Evolutionary conservation across 2,797 vertebrate genomes (phyloP), one percentile per base, ranked within the genome.

Genomic region (Coregonus sp.): DNA sequence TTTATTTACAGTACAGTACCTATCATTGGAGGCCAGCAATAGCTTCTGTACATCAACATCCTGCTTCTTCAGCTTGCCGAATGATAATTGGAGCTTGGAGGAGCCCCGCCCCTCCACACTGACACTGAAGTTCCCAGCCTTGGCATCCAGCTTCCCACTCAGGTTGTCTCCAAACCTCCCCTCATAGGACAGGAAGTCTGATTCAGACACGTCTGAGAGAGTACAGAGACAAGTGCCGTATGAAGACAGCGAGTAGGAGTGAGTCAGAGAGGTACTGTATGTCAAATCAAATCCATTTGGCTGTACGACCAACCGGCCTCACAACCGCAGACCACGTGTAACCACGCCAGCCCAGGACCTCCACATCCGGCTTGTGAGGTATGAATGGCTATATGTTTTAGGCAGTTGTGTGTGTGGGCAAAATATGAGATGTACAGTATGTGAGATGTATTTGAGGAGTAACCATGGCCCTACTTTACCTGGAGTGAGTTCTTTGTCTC

Each of bases 41-140:
- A 99, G 94, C 83, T 92, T 94, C 74, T 91, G 95, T 81, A 98
- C 84, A 25, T 96, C 92, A 83, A 97, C 78, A 70, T 95, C 94
- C 86, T 97, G 94, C 86, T 96, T 98, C 86, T 88, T 93, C 84
- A 99, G 91, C 52, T 86, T 92, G 65, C 96, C 96, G 63, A 99
- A 96, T 0, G 92, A 95, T 1, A 94, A 96, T 47, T 91, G 85
- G 6, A 95, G 95, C 85, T 94, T 90, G 56, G 94, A 89, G 0
- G 80, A 63, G 35, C 93, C 91, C 6, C 31, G 86, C 3, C 94
- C 95, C 14, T 91, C 82, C 1, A 94, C 1, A 1, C 78, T 86
- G 37, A 96, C 4, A 5, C 33, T 89, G 66, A 91, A 20, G 2
- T 75, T 82, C 6, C 89, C 89, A 31, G 91, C 76, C 0, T 88